Evolutionary conservation across 2,113 vertebrate genomes (phyloP), one percentile per base, ranked within the genome.

Genomic region (Trematomus loennbergii): DNA sequence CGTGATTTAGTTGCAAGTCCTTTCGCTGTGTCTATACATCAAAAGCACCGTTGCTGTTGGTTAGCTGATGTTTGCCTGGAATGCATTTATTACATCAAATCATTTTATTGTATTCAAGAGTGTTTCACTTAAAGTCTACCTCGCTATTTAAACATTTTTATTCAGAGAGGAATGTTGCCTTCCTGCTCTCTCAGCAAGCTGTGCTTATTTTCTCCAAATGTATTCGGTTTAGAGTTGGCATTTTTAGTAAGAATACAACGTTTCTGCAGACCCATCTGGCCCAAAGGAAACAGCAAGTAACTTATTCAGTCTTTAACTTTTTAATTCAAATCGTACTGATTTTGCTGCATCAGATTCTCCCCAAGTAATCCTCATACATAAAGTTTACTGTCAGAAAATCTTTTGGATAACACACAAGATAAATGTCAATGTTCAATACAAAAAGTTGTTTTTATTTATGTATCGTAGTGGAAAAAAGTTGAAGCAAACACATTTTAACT

Each of bases 1-100:
- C 17, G 57, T 71, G 63, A 60, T 80, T 75, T 74, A 62, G 58
- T 54, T 25, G 46, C 79, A 82, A 25, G 60, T 78, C 0, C 73
- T 80, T 60, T 12, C 29, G 50, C 62, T 2, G 0, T 64, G 20
- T 78, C 63, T 50, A 50, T 64, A 68, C 40, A 81, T 81, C 58
- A n/a, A 33, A 48, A 49, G 61, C 58, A 3, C 36, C 57, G 48
- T 73, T 9, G 2, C 53, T 54, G 58, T 20, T 52, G 17, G 5
- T 74, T 13, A 29, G 54, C 12, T 8, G 6, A 6, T 43, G 25
- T 77, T 54, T 57, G 12, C 68, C 67, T 70, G 36, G 66, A 60
- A 25, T 75, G 4, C 20, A 17, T 79, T 59, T 46, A 29, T 76
- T 79, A 64, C 18, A 83, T 67, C 46, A 59, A 52, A 70, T 48